phyloP scores from a whole-genome alignment of 1,140 invertebrate species.

The Euglossa dilemma region DNA sequence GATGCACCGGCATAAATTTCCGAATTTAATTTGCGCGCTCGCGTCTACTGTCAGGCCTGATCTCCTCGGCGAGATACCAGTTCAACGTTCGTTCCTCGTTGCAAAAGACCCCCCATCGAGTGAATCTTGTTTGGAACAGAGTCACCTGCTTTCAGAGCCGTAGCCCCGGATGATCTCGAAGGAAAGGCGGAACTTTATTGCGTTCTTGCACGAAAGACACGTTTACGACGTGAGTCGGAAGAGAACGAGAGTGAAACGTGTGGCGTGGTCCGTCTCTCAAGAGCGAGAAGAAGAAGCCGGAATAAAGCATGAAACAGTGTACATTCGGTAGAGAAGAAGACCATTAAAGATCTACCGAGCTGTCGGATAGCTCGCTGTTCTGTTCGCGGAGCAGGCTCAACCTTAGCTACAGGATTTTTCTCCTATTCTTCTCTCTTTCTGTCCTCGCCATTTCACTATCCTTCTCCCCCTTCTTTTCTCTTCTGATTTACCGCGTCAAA shows the following conservation, averaged over 20 bases:
- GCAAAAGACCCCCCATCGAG: constrained; percentile 64
- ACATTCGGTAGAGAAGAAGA: constrained; percentile 58
- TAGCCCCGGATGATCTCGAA: constrained; percentile 43
- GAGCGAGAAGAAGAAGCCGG: constrained; percentile 26
- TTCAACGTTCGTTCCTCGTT: constrained; percentile 52
- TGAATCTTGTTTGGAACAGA: constrained; percentile 64
- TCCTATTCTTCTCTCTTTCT: constrained; percentile 28
- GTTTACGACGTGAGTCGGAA: constrained; percentile 61
- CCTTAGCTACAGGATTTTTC: constrained; percentile 46
- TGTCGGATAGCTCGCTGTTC: constrained; percentile 52
- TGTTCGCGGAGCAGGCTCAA: constrained; percentile 54
- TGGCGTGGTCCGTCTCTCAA: constrained; percentile 5
- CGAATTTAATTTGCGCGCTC: constrained; percentile 21
- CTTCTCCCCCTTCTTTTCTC: constrained; percentile 24
- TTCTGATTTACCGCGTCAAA: constrained; percentile 20
- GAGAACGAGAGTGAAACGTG: constrained; percentile 60
- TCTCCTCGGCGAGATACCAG: constrained; percentile 25
- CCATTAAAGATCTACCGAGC: constrained; percentile 65
- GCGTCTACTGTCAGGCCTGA: neutral
- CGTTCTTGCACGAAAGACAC: constrained; percentile 51
- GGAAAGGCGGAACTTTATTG: constrained; percentile 50
- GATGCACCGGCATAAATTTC: constrained; percentile 8
- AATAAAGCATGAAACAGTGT: constrained; percentile 64
- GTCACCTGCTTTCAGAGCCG: constrained; percentile 71
- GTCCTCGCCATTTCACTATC: constrained; percentile 23